These are phyloP conservation scores for Leiothrix lutea DNA, from an alignment of 2,113 vertebrate species.

Conservation along the genomic window DNA sequence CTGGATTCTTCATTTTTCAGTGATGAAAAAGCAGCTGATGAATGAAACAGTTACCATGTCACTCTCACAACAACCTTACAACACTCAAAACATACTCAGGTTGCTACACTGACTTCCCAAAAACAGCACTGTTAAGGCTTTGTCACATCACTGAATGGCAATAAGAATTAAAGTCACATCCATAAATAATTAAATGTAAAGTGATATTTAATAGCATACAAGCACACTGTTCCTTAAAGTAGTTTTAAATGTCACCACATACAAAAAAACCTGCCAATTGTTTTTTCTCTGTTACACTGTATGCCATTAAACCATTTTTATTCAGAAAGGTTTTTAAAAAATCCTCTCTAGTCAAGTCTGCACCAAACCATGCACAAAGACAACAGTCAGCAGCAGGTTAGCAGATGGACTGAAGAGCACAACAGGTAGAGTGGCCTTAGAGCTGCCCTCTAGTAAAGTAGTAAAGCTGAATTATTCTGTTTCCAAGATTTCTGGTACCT, in stretches of 20 bases:
- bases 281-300: background rate
- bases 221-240: background rate
- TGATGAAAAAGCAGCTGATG: background rate
- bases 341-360: background rate
- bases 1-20: background rate
- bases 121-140: background rate
- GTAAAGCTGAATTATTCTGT: background rate
- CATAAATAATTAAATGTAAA: background rate
- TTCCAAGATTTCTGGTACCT: background rate
- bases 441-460: background rate
- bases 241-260: background rate
- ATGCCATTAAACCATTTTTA: background rate
- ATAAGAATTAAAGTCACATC: background rate
- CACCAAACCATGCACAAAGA: background rate
- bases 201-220: background rate
- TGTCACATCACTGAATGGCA: background rate
- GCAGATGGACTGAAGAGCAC: background rate
- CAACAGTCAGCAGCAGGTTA: background rate
- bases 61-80: fast-evolving
- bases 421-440: background rate
- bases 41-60: background rate
- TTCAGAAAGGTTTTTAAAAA: background rate
- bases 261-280: background rate
- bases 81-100: background rate
- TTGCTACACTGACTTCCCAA: background rate